Base-by-base conservation (phyloP, 2,888 invertebrate species). In the Baronia brevicornis region DNA sequence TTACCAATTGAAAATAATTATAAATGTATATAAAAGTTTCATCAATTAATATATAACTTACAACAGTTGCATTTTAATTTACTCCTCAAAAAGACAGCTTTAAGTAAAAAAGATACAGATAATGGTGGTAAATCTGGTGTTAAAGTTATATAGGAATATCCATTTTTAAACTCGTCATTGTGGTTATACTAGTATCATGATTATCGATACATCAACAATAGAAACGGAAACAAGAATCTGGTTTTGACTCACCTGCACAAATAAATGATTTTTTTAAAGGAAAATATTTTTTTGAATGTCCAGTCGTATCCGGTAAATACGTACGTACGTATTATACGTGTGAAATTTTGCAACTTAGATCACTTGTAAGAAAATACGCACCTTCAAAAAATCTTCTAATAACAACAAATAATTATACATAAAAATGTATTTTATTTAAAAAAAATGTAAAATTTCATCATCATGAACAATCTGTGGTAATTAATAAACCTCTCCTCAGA, bases 231-330 rank as follows among this genome's bases (percentile, higher is more conserved):
- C 7, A 7, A 15, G 17, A 28, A 14, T 18, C 19, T 18, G 13
- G 5, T 15, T 19, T 13, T 13, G 24, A 10, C 24, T 4, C 6
- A 29, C 12, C 25, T 31, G 18, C 19, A 9, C 10, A 18, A 31
- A 25, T 7, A 18, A 31, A 25, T 7, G 8, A 31, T 19, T 14
- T 8, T 17, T 13, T 8, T 8, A 26, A 5, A 19, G 5, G 4
- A 6, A 20, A 25, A 35, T 14, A n/a, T n/a, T n/a, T n/a, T 21
- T 28, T 50, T 33, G 59, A 59, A 60, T 56, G 61, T 64, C 65
- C 39, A 33, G 39, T 51, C 52, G 41, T 56, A 67, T 73, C 69
- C 70, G 64, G 66, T 48, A 36, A 54, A 64, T 42, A n/a, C n/a
- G n/a, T n/a, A n/a, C n/a, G n/a, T n/a, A n/a, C n/a, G n/a, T n/a